Evolutionary conservation across 37 sponge, comb jelly and placozoan genomes (phyloP), one percentile per base, ranked within the genome.

Genomic region (Hexactinellida sp.): DNA sequence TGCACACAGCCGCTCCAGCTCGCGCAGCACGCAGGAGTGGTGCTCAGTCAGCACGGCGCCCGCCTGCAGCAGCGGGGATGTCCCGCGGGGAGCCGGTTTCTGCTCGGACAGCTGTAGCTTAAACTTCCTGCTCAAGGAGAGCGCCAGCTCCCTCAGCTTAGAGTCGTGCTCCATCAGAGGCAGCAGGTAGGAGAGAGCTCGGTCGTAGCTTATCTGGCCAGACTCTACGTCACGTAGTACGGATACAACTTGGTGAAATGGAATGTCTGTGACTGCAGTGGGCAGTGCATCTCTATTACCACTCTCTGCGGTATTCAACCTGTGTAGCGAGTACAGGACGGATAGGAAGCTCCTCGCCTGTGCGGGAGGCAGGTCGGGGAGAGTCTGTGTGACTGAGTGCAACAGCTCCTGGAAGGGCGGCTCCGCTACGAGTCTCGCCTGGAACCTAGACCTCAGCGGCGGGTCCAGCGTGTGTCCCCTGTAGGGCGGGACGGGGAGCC

Each of bases 401-500:
- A 63, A 23, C 3, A 63, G 76, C 13, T 63, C 88, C 37, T 88
- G 85, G 37, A 85, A 88, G 0, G 88, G 88, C 0, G 38, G 19
- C 36, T 54, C 86, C 55, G 84, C 35, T 52, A 85, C 88, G 41
- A 55, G 37, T 86, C 88, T 86, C 30, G 86, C 82, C 76, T 95
- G 96, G 88, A 95, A 95, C 24, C 96, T 84, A 32, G 96, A 95
- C 36, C 96, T 37, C 35, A 95, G 92, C 16, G 96, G 96, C 0
- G 96, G 96, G 84, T 95, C 96, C 36, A 95, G 90, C 36, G 96
- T 87, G 86, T 95, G 91, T n/a, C 96, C 96, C 84, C 86, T 90
- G 86, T 95, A 93, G 37, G 92, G 93, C 25, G 96, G 96, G 0
- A 95, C 96, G 36, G 96, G 96, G 3, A 93, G 86, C 30, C 96